phyloP scores from a whole-genome alignment of 2,113 vertebrate genomes.

The Neolamprologus devosi region DNA sequence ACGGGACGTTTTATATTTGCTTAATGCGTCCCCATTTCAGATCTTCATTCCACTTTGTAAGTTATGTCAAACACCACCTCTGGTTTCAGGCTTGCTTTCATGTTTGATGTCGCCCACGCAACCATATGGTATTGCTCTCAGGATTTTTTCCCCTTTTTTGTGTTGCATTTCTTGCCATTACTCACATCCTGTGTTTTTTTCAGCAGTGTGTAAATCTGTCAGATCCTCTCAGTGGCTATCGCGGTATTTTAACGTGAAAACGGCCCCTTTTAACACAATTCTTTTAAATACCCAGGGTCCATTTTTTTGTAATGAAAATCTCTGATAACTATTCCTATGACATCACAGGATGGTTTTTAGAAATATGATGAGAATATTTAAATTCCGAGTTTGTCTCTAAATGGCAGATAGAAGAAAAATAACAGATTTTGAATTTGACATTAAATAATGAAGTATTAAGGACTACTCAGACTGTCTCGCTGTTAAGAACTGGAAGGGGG shows the following conservation, averaged over 20 bases:
- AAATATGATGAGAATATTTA: background rate
- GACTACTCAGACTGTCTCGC: background rate
- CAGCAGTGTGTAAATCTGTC: conserved; percentile 51
- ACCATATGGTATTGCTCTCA: conserved; percentile 50
- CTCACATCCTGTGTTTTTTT: conserved; percentile 17
- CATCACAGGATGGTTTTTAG: background rate
- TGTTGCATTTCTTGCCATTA: conserved; percentile 3
- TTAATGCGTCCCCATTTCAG: conserved; percentile 16
- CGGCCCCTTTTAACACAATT: background rate
- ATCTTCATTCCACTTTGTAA: conserved; percentile 52
- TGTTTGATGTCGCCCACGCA: conserved; percentile 53
- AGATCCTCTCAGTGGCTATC: background rate
- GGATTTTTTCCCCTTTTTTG: conserved; percentile 4
- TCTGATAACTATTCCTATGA: background rate
- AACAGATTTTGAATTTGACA: background rate
- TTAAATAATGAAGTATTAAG: background rate
- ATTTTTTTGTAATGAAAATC: background rate
- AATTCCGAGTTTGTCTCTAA: background rate
- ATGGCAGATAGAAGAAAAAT: background rate
- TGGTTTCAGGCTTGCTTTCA: conserved; percentile 24
- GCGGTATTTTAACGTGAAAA: conserved; percentile 3
- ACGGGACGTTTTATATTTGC: conserved; percentile 42
- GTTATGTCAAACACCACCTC: conserved; percentile 55
- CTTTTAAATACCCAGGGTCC: background rate
- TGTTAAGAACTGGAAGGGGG: conserved; percentile 2